A percentile compares a stretch with the other conserved stretches of the same genome.
Evolutionary conservation across 2,888 invertebrate genomes (phyloP).

Genomic region (Drosophila gaucha): DNA sequence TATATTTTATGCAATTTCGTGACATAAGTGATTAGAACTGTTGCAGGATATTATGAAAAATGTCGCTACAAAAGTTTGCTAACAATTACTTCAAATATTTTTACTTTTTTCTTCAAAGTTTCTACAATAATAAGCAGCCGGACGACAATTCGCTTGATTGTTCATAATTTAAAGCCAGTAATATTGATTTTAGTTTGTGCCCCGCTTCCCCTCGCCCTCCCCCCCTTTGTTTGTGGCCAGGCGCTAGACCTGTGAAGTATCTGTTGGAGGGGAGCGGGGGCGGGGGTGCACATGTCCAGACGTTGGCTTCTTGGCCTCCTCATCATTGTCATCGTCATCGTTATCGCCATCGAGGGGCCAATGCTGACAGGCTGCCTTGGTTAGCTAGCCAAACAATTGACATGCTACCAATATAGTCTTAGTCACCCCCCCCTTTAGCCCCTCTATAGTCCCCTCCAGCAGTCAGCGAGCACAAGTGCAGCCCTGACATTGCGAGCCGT

Average conservation of each 20-base stretch:
- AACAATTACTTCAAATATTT: constrained; percentile 16
- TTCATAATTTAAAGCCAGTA: constrained; percentile 48
- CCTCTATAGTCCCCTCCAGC: neutral
- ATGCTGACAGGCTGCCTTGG: constrained; percentile 27
- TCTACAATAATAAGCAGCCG: constrained; percentile 8
- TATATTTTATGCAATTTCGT: neutral
- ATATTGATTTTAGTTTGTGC: constrained; percentile 48
- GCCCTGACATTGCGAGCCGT: constrained; percentile 47
- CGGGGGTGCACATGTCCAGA: constrained; percentile 2
- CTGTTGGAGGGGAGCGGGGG: neutral
- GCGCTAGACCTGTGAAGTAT: constrained; percentile 14
- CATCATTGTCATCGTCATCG: constrained; percentile 12
- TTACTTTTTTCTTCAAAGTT: neutral
- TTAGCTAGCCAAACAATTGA: constrained; percentile 30
- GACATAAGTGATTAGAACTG: constrained; percentile 20
- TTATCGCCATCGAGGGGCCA: constrained; percentile 22
- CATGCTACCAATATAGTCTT: constrained; percentile 19
- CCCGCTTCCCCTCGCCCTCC: too few relatives aligned
- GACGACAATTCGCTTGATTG: constrained; percentile 27
- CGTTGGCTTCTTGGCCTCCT: constrained; percentile 25
- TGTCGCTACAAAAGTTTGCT: constrained; percentile 9
- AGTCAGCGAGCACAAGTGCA: constrained; percentile 17
- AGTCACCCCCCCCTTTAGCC: neutral
- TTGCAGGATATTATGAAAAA: neutral
- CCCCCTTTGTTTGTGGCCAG: neutral